phyloP scores from a whole-genome alignment of 1,140 invertebrate species.

The Ditylenchus dipsaci region DNA sequence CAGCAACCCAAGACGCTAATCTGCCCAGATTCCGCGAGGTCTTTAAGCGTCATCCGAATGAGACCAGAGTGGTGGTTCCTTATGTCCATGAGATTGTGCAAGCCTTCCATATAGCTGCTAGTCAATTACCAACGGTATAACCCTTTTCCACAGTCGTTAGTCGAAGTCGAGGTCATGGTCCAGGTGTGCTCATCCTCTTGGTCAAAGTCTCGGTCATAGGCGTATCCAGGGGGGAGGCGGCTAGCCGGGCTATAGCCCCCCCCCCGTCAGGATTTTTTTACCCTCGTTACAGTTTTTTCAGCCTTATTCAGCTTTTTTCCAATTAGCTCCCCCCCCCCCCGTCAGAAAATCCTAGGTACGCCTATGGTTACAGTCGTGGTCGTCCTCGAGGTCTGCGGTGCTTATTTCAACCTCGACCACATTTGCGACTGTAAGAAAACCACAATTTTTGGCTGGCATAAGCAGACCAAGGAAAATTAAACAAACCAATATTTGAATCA shows the following conservation, averaged over 20 bases:
- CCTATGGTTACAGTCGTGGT: too few species aligned
- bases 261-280: too few species aligned
- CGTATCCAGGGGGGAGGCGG: too few species aligned
- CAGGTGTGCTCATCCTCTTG: too few species aligned
- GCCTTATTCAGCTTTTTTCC: background rate
- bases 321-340: too few species aligned
- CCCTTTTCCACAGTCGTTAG: background rate
- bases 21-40: background rate
- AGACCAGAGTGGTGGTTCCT: background rate
- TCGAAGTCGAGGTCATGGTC: background rate
- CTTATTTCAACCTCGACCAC: too few species aligned
- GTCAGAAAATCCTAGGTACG: too few species aligned
- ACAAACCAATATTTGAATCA: background rate
- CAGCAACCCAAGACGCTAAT: conserved; percentile 6
- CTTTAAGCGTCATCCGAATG: background rate
- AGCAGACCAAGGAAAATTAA: background rate
- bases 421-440: background rate
- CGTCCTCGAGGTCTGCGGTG: too few species aligned
- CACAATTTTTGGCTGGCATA: background rate
- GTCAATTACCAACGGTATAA: background rate
- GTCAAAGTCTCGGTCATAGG: too few species aligned
- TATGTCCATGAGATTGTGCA: conserved; percentile 5
- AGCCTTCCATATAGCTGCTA: background rate
- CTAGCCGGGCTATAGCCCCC: too few species aligned
- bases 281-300: too few species aligned